phyloP scores from a whole-genome alignment of 1,140 invertebrate genomes.

The Pomacea maculata region DNA sequence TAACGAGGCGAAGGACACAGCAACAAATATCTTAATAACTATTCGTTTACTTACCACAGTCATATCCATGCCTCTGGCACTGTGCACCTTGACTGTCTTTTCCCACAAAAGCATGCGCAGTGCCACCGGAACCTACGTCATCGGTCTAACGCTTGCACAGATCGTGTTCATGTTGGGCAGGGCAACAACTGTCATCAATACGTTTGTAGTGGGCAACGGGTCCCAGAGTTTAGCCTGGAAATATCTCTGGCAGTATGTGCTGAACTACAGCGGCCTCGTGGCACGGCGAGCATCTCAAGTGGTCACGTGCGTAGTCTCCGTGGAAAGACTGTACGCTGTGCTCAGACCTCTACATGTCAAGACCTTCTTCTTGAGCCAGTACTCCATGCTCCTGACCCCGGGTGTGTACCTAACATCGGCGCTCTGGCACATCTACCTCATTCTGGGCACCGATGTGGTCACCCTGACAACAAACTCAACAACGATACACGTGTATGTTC shows the following conservation, averaged over 20 bases:
- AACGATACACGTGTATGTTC: background rate
- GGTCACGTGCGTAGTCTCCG: slow-evolving; percentile 11
- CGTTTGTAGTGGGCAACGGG: background rate
- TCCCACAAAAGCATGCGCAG: slow-evolving; percentile 9
- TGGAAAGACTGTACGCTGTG: slow-evolving; percentile 18
- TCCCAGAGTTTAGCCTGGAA: background rate
- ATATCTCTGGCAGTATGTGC: background rate
- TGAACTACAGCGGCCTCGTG: slow-evolving; percentile 9
- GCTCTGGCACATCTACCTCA: background rate
- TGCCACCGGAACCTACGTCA: slow-evolving; percentile 20
- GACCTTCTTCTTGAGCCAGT: background rate
- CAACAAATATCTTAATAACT: background rate
- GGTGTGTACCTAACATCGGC: background rate
- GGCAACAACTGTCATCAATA: background rate
- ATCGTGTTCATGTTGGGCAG: slow-evolving; percentile 9
- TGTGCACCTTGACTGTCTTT: slow-evolving; percentile 5
- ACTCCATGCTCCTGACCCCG: background rate
- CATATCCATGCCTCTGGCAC: background rate
- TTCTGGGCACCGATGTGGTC: background rate
- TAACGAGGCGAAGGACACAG: background rate
- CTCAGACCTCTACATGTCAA: slow-evolving; percentile 16
- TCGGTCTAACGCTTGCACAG: slow-evolving; percentile 17
- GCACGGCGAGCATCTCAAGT: background rate
- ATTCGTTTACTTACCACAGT: slow-evolving; percentile 10
- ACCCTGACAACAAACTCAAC: background rate